Percentiles rank a stretch among this genome's conserved stretches.
These are phyloP conservation scores for Poecile atricapillus DNA, from an alignment of 2,113 vertebrate genomes.

Conservation along the genomic window DNA sequence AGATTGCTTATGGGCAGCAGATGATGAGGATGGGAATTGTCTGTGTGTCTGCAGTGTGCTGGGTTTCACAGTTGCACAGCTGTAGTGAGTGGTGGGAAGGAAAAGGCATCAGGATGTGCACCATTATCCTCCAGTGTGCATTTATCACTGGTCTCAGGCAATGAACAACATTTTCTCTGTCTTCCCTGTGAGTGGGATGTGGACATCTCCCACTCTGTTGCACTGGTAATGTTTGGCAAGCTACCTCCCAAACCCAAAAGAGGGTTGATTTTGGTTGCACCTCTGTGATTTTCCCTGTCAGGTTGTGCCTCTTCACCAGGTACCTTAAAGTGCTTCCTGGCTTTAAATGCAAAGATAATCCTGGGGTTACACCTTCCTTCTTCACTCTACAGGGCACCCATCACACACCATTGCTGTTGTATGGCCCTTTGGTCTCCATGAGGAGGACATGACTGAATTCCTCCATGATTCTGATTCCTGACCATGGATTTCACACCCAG, in stretches of 20 bases:
- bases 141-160: not conserved
- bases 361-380: not conserved
- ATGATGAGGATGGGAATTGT: not conserved
- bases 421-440: accelerated
- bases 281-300: not conserved
- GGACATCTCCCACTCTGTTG: not conserved
- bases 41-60: accelerated
- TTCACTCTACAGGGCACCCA: not conserved
- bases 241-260: not conserved
- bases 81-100: accelerated
- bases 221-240: not conserved
- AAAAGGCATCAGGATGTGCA: not conserved
- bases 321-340: not conserved
- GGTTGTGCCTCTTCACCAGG: not conserved
- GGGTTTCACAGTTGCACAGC: not conserved
- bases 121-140: not conserved
- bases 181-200: not conserved
- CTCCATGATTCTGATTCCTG: not conserved
- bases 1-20: not conserved
- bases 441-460: not conserved
- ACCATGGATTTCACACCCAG: not conserved
- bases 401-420: not conserved
- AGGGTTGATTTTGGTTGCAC: not conserved
- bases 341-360: not conserved
- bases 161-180: not conserved